Evolutionary conservation across 2,113 vertebrate species (phyloP), one percentile per base, ranked within the genome.

Genomic region (Actinemys pallida): DNA sequence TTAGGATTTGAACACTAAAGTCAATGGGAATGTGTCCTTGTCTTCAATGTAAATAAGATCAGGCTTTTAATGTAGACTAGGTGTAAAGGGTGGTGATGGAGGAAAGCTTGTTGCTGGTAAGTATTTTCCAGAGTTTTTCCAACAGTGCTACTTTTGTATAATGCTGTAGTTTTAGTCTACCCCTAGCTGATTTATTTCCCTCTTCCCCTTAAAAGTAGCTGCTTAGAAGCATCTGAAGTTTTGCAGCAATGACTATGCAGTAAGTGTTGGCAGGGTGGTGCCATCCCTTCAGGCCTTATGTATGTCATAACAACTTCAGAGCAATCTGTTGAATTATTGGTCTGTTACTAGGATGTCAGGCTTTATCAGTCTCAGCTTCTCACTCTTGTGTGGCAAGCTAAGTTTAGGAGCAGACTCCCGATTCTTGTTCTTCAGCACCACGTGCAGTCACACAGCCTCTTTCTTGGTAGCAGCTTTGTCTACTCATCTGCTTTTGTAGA

Each of bases 381-480:
- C 20, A 13, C 50, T 80, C 7, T 19, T 53, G 0, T 8, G n/a
- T 4, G 6, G 2, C 11, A 42, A 81, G 16, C 10, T 88, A 10
- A 47, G 25, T 16, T 27, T 82, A 27, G 53, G 24, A 82, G 72
- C 72, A 39, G 4, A 4, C 10, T 92, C 85, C 81, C 59, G 49
- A 24, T 80, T 56, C 22, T 54, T 5, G 25, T 39, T 27, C 83
- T 5, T 35, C 45, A 25, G 39, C 39, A 35, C 6, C 2, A 6
- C 6, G 10, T 65, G 31, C 3, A 8, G 39, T 62, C 62, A 10
- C 0, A 1, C 8, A 16, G 8, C 20, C 4, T 76, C 10, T 80
- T 12, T 29, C 53, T 84, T 39, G 42, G 29, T 29, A 20, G 72
- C 42, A 12, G 29, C 50, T 5, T 14, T 0, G 0, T 69, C 13